A percentile compares a stretch with the other conserved stretches of the same genome.
phyloP scores from a whole-genome alignment of 2,797 vertebrate species.

The Gephyroberyx darwinii region DNA sequence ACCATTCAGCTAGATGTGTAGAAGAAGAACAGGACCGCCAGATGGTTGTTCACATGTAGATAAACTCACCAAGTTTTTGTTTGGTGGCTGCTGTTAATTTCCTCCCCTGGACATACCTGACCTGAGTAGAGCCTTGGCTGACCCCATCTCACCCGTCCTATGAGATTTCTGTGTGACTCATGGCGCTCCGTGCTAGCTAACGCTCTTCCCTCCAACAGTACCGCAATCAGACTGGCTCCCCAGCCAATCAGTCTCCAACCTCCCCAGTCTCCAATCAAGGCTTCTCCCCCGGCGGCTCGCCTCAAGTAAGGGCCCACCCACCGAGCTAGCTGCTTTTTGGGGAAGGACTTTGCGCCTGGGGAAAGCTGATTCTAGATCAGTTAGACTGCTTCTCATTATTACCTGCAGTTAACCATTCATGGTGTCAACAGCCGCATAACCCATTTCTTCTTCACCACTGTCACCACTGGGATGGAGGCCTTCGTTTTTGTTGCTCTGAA shows the following conservation, averaged over 20 bases:
- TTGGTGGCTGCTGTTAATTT: constrained; percentile 12
- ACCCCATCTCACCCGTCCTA: constrained; percentile 31
- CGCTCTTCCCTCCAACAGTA: constrained; percentile 96
- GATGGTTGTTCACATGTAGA: background rate
- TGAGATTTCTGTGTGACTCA: constrained; percentile 77
- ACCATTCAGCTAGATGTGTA: background rate
- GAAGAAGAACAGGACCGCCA: background rate
- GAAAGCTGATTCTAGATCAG: constrained; percentile 67
- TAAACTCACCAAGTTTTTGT: background rate
- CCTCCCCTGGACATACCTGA: background rate
- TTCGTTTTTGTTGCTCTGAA: constrained; percentile 2
- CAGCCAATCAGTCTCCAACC: constrained; percentile 99
- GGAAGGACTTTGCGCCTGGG: constrained; percentile 69
- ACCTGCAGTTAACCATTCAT: constrained; percentile 68
- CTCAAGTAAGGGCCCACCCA: constrained; percentile 93
- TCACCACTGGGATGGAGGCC: constrained; percentile 46
- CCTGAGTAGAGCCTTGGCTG: constrained; percentile 9
- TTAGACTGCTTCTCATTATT: constrained; percentile 75
- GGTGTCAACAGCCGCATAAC: constrained; percentile 63
- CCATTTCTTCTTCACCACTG: constrained; percentile 63
- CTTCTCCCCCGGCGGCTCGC: constrained; percentile 99
- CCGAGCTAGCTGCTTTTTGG: constrained; percentile 75
- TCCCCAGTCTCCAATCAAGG: constrained; percentile 99
- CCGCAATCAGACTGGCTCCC: constrained; percentile 96
- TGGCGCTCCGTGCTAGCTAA: constrained; percentile 84